Conservation (phyloP, 1,140 invertebrate genomes). For the Ganaspis sp. region DNA sequence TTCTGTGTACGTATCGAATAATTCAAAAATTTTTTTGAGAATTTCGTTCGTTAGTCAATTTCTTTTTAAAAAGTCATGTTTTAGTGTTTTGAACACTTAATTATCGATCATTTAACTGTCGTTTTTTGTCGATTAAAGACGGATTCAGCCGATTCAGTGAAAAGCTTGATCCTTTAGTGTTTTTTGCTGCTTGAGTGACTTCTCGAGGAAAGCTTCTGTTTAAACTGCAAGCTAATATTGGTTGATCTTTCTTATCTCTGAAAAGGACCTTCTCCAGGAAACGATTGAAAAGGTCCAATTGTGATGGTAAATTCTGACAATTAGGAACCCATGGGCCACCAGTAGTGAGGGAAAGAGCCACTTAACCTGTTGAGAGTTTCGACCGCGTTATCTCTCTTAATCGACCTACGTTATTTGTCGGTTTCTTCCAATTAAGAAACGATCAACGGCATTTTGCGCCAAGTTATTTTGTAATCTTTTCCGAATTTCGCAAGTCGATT, state of each 20-base stretch:
- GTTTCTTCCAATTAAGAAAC: constrained; percentile 70
- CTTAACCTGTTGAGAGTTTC: constrained; percentile 62
- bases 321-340: constrained; percentile 64
- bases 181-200: no score
- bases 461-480: neutral
- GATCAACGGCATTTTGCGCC: constrained; percentile 49
- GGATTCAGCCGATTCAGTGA: no score
- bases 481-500: neutral
- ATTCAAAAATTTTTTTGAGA: no score
- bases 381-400: constrained; percentile 67
- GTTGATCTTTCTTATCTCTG: neutral
- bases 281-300: constrained; percentile 57
- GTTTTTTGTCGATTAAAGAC: no score
- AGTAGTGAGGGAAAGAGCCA: constrained; percentile 67
- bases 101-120: no score
- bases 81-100: no score
- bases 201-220: no score
- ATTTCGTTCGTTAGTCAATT: no score
- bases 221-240: no score
- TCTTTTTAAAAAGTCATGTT: no score
- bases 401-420: constrained; percentile 68
- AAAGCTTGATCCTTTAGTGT: no score
- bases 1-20: no score
- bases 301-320: constrained; percentile 72
- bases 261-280: constrained; percentile 34